phyloP scores from a whole-genome alignment of 2,888 invertebrate genomes.

The Dione juno region DNA sequence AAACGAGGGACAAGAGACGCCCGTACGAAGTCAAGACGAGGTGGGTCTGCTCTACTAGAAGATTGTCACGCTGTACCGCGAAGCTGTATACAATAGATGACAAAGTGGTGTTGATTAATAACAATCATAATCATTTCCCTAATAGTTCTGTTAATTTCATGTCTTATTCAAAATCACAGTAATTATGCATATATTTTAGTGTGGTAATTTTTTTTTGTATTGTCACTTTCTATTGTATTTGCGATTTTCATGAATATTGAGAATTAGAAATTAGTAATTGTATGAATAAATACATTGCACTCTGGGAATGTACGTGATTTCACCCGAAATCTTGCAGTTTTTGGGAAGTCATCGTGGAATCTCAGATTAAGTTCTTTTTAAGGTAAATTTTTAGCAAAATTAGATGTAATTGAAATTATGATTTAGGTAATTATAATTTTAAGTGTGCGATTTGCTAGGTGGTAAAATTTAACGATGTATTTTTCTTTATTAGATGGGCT shows the following conservation, averaged over 20 bases:
- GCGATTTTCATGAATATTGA: slow-evolving; percentile 6
- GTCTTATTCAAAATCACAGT: background rate
- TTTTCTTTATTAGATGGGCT: background rate
- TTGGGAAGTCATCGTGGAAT: background rate
- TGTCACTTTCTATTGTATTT: background rate
- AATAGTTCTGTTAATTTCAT: background rate
- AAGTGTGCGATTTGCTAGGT: background rate
- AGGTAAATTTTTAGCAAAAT: background rate
- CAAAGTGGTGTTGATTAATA: slow-evolving; percentile 11
- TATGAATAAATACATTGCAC: slow-evolving; percentile 3
- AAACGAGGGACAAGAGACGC: slow-evolving; percentile 12
- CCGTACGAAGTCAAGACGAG: background rate
- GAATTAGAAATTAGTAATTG: background rate
- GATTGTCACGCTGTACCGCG: background rate
- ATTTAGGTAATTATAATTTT: slow-evolving; percentile 2
- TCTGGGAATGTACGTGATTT: background rate
- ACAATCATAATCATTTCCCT: slow-evolving; percentile 25
- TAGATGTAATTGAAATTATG: background rate
- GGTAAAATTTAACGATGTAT: slow-evolving; percentile 5
- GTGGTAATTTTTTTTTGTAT: background rate
- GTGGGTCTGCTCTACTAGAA: slow-evolving; percentile 14
- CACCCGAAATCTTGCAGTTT: background rate
- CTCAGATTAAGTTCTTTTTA: slow-evolving; percentile 2
- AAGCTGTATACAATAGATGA: slow-evolving; percentile 14
- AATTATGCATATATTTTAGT: background rate